Evolutionary conservation across 2,888 invertebrate genomes (phyloP).

Genomic region (Nebria brevicollis): DNA sequence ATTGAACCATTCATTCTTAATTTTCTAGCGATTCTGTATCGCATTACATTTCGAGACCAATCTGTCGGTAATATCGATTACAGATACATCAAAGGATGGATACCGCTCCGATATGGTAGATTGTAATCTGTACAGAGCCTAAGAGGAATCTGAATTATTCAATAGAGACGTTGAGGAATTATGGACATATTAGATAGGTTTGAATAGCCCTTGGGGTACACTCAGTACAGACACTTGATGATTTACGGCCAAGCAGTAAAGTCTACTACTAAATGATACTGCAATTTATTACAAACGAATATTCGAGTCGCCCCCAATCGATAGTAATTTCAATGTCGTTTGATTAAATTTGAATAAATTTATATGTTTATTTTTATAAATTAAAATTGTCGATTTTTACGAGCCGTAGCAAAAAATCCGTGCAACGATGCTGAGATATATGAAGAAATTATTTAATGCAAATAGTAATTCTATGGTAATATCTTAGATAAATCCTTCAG

Average conservation of each 20-base stretch:
- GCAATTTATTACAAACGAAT: no score
- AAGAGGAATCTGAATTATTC: slow-evolving; percentile 42
- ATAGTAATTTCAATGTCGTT: no score
- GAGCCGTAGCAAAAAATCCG: no score
- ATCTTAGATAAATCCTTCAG: background rate
- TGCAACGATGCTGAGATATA: background rate
- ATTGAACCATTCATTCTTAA: background rate
- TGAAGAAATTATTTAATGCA: slow-evolving; percentile 7
- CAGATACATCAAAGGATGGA: background rate
- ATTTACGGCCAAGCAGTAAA: background rate
- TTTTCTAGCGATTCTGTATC: background rate
- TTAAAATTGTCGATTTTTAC: no score
- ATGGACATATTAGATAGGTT: background rate
- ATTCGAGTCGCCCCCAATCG: no score
- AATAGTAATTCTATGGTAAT: slow-evolving; percentile 5
- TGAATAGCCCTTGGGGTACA: background rate
- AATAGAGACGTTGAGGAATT: slow-evolving; percentile 32
- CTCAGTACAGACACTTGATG: background rate
- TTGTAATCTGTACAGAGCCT: background rate
- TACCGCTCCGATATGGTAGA: background rate
- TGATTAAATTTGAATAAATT: no score
- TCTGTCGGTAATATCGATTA: slow-evolving; percentile 13
- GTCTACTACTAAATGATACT: no score
- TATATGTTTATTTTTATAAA: no score
- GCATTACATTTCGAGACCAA: background rate